These are phyloP conservation scores for Dastarcus helophoroides DNA, from an alignment of 2,888 invertebrate species.

Conservation along the genomic window DNA sequence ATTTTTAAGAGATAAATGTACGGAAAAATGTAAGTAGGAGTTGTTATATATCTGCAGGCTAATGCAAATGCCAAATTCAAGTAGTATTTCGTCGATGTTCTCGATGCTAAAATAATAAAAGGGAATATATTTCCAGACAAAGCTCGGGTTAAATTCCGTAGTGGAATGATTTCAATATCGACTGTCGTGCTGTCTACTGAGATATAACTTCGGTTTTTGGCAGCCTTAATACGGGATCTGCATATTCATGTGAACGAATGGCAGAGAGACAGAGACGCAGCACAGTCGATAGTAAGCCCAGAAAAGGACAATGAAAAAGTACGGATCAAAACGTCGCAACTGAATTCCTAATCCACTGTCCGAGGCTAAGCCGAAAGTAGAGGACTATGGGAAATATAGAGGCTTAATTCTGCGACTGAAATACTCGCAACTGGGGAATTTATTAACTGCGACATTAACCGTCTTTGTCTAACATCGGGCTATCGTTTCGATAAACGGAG, in stretches of 20 bases:
- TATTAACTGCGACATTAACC: constrained; percentile 17
- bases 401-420: constrained; percentile 29
- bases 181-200: constrained; percentile 24
- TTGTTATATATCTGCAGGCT: no score
- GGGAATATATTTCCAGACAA: no score
- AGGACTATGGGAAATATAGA: constrained; percentile 31
- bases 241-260: constrained; percentile 34
- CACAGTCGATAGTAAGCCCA: constrained; percentile 13
- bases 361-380: constrained; percentile 28
- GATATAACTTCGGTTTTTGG: constrained; percentile 36
- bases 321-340: constrained; percentile 34
- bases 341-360: constrained; percentile 34
- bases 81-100: no score
- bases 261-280: constrained; percentile 18
- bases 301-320: constrained; percentile 25
- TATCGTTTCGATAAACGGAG: no score
- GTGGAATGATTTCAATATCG: constrained; percentile 24
- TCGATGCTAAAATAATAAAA: no score
- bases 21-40: no score
- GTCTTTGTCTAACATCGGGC: constrained; percentile 5
- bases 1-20: no score
- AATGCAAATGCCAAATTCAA: no score
- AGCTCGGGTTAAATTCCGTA: constrained; percentile 2
- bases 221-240: constrained; percentile 36
- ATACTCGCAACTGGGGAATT: constrained; percentile 24